Base-by-base conservation (phyloP, 2,113 vertebrate species). In the pig (Sus scrofa) region DNA sequence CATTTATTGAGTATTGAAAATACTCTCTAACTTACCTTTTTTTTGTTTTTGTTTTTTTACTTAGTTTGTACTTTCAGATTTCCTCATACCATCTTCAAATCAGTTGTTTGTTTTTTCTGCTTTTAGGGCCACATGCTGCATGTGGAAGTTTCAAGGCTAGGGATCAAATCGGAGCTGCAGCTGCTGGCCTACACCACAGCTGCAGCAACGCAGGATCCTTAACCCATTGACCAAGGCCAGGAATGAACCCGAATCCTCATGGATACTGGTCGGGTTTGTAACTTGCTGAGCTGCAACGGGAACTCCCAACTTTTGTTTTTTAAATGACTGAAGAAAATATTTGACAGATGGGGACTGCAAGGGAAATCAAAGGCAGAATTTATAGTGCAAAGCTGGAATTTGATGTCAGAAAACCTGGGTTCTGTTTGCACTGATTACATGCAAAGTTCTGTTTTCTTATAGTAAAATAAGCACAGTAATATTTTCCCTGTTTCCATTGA, bases 401-500 rank as follows among this genome's bases (percentile, higher is more conserved):
- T 34, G 39, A 62, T 79, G 44, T 44, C 44, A 6, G 34, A 63
- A 83, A 89, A 79, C 20, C 20, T n/a, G 70, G 5, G 24, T 71
- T 75, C 22, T 81, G 0, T 88, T 93, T 81, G 62, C 60, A 3
- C 79, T 93, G 60, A 58, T 19, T 37, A 10, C 8, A 34, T n/a
- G 52, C 18, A 56, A 67, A 75, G 12, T 85, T 95, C 18, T 95
- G 37, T 85, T 85, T 94, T 92, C 18, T 81, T 83, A 27, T 78
- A 58, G 75, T 82, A 58, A 85, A 82, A 52, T 58, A 86, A 13
- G 24, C 24, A n/a, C 27, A n/a, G 13, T 34, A 50, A 62, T 94
- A 68, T 79, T 96, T 88, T 91, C 22, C 39, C 73, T 79, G 92
- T 87, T 94, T 95, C 14, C 10, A 1, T n/a, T 85, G 89, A 92